phyloP scores from a whole-genome alignment of 2,888 invertebrate genomes.

The Electrophaes corylata region DNA sequence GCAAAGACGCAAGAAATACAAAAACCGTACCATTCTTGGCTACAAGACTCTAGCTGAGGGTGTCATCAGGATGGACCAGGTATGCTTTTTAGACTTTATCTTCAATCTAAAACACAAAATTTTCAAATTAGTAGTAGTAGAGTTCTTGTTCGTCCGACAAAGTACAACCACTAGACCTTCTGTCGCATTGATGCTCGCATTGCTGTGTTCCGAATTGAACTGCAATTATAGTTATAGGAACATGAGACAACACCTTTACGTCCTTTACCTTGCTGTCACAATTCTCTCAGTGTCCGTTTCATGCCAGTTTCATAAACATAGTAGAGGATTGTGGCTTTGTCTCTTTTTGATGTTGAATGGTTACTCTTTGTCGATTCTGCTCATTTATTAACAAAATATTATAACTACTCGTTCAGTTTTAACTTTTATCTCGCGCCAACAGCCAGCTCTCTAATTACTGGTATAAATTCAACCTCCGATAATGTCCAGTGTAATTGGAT shows the following conservation, averaged over 20 bases:
- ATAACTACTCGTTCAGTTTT: background rate
- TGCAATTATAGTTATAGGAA: no score
- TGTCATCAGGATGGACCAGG: slow-evolving; percentile 97
- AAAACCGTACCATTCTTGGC: slow-evolving; percentile 98
- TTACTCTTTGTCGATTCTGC: background rate
- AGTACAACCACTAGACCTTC: no score
- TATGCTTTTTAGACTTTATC: slow-evolving; percentile 55
- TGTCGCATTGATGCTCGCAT: no score
- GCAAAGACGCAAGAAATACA: slow-evolving; percentile 98
- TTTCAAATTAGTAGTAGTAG: no score
- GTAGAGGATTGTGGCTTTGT: no score
- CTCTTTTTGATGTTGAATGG: no score
- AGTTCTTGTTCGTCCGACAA: no score
- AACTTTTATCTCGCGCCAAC: background rate
- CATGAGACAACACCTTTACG: no score
- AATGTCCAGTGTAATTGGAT: slow-evolving; percentile 30
- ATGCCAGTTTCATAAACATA: no score
- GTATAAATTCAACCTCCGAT: slow-evolving; percentile 26
- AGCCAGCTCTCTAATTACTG: slow-evolving; percentile 16
- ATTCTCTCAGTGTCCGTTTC: no score
- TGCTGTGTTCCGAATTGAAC: no score
- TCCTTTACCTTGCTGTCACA: no score
- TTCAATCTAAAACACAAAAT: background rate
- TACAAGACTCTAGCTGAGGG: slow-evolving; percentile 99
- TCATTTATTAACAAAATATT: background rate